Evolutionary conservation across 2,797 vertebrate genomes (phyloP).

Genomic region (Bradypodion pumilum): DNA sequence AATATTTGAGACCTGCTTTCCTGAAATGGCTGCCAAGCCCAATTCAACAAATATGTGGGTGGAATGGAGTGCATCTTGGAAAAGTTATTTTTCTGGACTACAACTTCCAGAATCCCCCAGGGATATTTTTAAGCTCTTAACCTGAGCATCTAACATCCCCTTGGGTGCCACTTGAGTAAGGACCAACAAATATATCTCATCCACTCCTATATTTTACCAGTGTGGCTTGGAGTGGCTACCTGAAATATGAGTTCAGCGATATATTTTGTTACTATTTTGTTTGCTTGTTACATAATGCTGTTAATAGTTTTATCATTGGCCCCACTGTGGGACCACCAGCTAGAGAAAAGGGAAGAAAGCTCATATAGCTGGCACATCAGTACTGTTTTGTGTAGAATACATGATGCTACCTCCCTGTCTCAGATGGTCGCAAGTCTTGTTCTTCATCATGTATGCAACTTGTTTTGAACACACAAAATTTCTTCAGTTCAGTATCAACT

Average conservation of each 20-base stretch:
- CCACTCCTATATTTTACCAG: not conserved
- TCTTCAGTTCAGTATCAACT: not conserved
- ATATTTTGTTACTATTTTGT: too few species aligned
- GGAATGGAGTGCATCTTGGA: not conserved
- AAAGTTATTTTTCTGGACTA: too few species aligned
- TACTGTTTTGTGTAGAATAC: too few species aligned
- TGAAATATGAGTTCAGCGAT: too few species aligned
- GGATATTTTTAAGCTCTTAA: too few species aligned
- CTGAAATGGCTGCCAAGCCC: not conserved
- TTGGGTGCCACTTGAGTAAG: not conserved
- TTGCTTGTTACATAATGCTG: too few species aligned
- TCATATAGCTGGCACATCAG: too few species aligned
- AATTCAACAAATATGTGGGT: not conserved
- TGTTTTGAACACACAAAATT: not conserved
- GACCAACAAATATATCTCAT: too few species aligned
- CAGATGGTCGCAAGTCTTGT: not conserved
- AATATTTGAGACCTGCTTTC: accelerated
- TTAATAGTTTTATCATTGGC: not conserved
- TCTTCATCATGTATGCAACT: not conserved
- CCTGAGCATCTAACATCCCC: too few species aligned
- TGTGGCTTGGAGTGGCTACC: too few species aligned
- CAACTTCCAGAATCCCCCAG: too few species aligned
- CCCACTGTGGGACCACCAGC: not conserved
- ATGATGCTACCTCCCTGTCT: not conserved
- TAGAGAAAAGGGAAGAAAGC: too few species aligned